Percentiles rank a stretch among this genome's conserved stretches.
These are phyloP conservation scores for Hipparchia sbordonii DNA, from an alignment of 2,888 invertebrate species.

Conservation along the genomic window DNA sequence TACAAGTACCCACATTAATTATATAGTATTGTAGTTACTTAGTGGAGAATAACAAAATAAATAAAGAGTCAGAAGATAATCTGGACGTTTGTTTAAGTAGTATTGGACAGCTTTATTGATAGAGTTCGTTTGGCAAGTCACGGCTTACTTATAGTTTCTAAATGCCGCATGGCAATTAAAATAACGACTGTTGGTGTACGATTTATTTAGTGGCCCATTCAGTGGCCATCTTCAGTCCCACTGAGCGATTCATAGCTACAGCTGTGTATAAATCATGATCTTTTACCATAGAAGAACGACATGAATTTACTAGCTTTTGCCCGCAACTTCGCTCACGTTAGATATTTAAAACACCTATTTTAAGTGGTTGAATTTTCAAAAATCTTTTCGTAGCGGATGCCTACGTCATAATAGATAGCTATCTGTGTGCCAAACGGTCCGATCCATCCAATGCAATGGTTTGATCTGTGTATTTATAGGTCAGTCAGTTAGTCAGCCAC, in stretches of 20 bases:
- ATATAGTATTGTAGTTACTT: conserved; percentile 12
- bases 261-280: conserved; percentile 21
- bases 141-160: conserved; percentile 21
- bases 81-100: conserved; percentile 11
- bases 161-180: conserved; percentile 44
- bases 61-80: conserved; percentile 17
- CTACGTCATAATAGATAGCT: too few species aligned
- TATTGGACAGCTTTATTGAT: conserved; percentile 21
- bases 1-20: background rate
- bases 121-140: conserved; percentile 16
- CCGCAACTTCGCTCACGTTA: too few species aligned
- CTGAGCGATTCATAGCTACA: conserved; percentile 31
- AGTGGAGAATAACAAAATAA: conserved; percentile 9
- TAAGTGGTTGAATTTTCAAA: too few species aligned
- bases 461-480: too few species aligned
- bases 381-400: too few species aligned
- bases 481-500: too few species aligned
- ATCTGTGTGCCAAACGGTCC: too few species aligned
- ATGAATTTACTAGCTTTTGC: conserved; percentile 9
- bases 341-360: too few species aligned
- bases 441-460: too few species aligned
- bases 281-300: conserved; percentile 11
- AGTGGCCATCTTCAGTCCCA: conserved; percentile 33
- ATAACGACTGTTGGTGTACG: conserved; percentile 41
- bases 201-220: conserved; percentile 36